Percentiles rank a stretch among this genome's conserved stretches.
Evolutionary conservation across 2,797 vertebrate species (phyloP).

Genomic region (Urophycis tenuis): DNA sequence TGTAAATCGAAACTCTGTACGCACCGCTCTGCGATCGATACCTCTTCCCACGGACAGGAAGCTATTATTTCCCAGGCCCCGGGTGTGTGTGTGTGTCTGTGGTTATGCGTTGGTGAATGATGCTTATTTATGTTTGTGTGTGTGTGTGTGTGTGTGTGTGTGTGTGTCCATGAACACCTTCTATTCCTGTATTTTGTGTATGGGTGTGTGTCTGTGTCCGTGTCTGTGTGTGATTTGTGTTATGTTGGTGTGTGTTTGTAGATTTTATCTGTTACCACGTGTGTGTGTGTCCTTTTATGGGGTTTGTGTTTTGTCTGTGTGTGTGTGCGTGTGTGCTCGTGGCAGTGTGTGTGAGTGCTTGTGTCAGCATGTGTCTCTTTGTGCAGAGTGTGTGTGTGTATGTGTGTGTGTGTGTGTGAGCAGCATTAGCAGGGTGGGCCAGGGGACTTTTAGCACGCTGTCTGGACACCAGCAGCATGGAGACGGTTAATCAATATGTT

Average conservation of each 20-base stretch:
- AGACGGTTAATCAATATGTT: slow-evolving; percentile 33
- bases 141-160: background rate
- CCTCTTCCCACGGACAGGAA: slow-evolving; percentile 59
- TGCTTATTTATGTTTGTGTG: slow-evolving; percentile 2
- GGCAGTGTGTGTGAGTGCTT: slow-evolving; percentile 9
- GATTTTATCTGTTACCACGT: background rate
- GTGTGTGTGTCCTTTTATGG: slow-evolving; percentile 3
- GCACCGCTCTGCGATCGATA: slow-evolving; percentile 52
- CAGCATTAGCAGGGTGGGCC: slow-evolving; percentile 22
- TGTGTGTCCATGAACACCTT: background rate
- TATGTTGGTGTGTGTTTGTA: background rate
- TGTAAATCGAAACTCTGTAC: slow-evolving; percentile 63
- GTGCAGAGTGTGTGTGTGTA: slow-evolving; percentile 9
- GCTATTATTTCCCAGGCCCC: slow-evolving; percentile 29
- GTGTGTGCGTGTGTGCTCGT: background rate
- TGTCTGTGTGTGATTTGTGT: background rate
- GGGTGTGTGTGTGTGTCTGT: slow-evolving; percentile 1
- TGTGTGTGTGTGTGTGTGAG: slow-evolving; percentile 17
- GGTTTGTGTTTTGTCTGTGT: background rate
- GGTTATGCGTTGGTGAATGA: background rate
- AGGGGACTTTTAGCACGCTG: slow-evolving; percentile 26
- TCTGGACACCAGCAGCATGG: slow-evolving; percentile 32
- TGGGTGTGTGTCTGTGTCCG: background rate
- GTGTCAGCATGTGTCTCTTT: slow-evolving; percentile 6
- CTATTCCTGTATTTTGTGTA: background rate